These are phyloP conservation scores for Enteromius afrohamiltoni DNA, from an alignment of 2,797 vertebrate species.

Conservation along the genomic window DNA sequence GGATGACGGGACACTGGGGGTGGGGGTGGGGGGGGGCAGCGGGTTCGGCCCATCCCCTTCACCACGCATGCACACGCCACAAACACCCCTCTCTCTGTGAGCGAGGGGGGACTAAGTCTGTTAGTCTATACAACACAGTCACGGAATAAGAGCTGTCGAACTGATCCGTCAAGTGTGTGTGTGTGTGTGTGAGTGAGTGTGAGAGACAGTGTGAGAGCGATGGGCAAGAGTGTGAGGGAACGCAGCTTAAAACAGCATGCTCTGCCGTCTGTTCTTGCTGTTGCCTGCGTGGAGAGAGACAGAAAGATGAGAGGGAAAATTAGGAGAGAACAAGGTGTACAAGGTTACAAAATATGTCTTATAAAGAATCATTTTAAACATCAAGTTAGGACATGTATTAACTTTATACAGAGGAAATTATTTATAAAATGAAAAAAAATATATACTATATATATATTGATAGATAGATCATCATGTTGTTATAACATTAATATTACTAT, in stretches of 20 bases:
- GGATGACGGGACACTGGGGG: constrained; percentile 30
- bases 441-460: background rate
- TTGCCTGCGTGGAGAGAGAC: constrained; percentile 80
- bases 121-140: constrained; percentile 58
- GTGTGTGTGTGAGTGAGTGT: constrained; percentile 46
- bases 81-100: constrained; percentile 51
- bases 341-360: background rate
- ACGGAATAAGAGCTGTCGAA: constrained; percentile 55
- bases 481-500: background rate
- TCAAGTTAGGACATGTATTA: background rate
- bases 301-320: background rate
- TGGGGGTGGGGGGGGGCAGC: constrained; percentile 79
- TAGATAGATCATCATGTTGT: no score
- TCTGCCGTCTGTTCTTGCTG: constrained; percentile 98
- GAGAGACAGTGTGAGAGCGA: constrained; percentile 2
- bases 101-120: constrained; percentile 60
- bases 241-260: constrained; percentile 90
- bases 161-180: constrained; percentile 52
- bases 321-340: background rate
- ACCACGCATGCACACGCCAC: constrained; percentile 59
- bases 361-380: background rate
- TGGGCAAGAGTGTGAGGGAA: constrained; percentile 32
- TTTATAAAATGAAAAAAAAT: background rate
- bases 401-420: background rate
- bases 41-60: constrained; percentile 81